Percentiles rank a stretch among this genome's conserved stretches.
Conservation (phyloP, 2,113 vertebrate genomes). For the Fregata magnificens region DNA sequence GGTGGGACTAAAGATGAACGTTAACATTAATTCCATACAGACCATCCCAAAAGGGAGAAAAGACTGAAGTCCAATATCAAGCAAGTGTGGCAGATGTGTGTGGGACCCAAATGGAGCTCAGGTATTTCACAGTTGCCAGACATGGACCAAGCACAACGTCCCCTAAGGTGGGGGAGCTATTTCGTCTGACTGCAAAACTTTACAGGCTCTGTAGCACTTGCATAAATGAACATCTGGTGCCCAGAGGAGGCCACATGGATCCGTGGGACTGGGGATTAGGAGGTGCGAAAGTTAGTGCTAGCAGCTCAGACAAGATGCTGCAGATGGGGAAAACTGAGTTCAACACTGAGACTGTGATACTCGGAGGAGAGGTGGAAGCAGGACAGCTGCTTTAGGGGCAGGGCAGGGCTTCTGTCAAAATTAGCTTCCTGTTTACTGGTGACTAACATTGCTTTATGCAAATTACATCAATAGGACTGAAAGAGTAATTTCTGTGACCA, state of each 20-base stretch:
- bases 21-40: neutral
- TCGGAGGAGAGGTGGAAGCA: neutral
- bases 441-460: neutral
- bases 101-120: neutral
- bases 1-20: neutral
- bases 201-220: neutral
- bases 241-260: neutral
- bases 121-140: neutral
- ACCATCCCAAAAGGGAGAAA: neutral
- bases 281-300: neutral
- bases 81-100: neutral
- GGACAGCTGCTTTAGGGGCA: neutral
- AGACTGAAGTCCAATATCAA: neutral
- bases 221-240: slow-evolving; percentile 4
- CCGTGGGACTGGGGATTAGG: neutral
- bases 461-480: neutral
- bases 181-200: neutral
- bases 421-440: slow-evolving; percentile 2
- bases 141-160: neutral
- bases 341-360: neutral
- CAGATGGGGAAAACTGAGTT: neutral
- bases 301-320: rapidly evolving
- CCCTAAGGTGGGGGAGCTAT: neutral
- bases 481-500: neutral
- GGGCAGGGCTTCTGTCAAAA: neutral